Conservation (phyloP, 2,113 vertebrate genomes). For the Hippocampus zosterae region DNA sequence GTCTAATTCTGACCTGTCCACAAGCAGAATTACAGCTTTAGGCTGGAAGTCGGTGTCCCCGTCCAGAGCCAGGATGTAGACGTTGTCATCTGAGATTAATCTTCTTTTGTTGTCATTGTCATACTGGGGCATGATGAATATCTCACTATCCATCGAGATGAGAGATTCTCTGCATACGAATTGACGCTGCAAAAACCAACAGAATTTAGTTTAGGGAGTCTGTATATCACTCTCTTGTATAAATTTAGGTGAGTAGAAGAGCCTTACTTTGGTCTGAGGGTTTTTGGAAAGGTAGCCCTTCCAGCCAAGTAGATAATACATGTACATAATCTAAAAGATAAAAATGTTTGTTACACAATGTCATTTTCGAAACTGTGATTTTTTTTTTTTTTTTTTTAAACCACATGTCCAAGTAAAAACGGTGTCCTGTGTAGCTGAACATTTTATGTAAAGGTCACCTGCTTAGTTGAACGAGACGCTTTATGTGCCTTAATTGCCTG, state of each 20-base stretch:
- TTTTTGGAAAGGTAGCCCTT: conserved; percentile 74
- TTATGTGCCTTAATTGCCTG: too few relatives aligned
- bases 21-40: conserved; percentile 72
- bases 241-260: background rate
- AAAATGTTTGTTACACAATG: background rate
- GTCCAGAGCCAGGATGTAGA: conserved; percentile 76
- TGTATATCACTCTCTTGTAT: background rate
- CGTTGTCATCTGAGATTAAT: conserved; percentile 70
- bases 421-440: too few relatives aligned
- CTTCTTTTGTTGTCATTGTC: conserved; percentile 68
- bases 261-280: conserved; percentile 63
- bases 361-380: background rate
- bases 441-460: too few relatives aligned
- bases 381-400: background rate
- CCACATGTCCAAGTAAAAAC: background rate
- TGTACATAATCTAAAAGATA: conserved; percentile 75
- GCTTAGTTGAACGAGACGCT: too few relatives aligned
- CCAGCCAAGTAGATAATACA: conserved; percentile 80
- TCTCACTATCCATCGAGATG: conserved; percentile 63
- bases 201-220: background rate
- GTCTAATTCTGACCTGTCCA: conserved; percentile 60
- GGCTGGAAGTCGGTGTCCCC: conserved; percentile 82
- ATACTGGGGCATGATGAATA: conserved; percentile 50
- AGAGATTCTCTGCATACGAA: conserved; percentile 60
- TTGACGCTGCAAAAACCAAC: conserved; percentile 36